Percentiles rank a stretch among this genome's conserved stretches.
phyloP scores from a whole-genome alignment of 1,140 invertebrate species.

The Nixonia krombeini region DNA sequence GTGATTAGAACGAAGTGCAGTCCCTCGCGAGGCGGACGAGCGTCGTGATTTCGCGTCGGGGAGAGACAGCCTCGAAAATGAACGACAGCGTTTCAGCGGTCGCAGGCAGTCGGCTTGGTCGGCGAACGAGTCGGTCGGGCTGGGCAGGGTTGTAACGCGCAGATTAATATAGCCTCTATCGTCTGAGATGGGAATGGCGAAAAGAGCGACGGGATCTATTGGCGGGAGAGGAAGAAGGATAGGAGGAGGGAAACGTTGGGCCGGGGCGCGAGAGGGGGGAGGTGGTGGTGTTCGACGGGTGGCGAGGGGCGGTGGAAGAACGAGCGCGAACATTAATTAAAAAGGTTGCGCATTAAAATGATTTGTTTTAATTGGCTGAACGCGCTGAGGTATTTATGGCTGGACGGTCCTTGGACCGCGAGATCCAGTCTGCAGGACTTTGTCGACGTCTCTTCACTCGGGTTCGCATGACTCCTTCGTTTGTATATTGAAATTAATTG shows the following conservation, averaged over 20 bases:
- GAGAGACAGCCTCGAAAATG: conserved; percentile 11
- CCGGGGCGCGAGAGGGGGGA: too few species aligned
- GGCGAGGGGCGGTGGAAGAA: conserved; percentile 62
- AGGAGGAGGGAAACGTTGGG: too few species aligned
- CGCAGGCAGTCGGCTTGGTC: background rate
- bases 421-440: conserved; percentile 7
- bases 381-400: conserved; percentile 71
- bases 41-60: conserved; percentile 23
- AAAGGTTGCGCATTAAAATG: conserved; percentile 73
- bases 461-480: conserved; percentile 32
- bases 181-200: conserved; percentile 55
- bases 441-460: conserved; percentile 22
- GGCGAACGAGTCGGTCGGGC: background rate
- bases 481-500: conserved; percentile 46
- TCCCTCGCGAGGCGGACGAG: too few species aligned
- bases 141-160: conserved; percentile 36
- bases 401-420: conserved; percentile 14
- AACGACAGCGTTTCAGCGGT: conserved; percentile 13
- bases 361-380: conserved; percentile 73
- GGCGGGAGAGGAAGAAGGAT: conserved; percentile 28
- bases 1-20: conserved; percentile 62
- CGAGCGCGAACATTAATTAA: conserved; percentile 71
- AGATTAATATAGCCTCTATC: conserved; percentile 62
- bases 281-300: too few species aligned
- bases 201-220: conserved; percentile 46